These are phyloP conservation scores for Alectura lathami DNA, from an alignment of 2,113 vertebrate genomes.

Conservation along the genomic window DNA sequence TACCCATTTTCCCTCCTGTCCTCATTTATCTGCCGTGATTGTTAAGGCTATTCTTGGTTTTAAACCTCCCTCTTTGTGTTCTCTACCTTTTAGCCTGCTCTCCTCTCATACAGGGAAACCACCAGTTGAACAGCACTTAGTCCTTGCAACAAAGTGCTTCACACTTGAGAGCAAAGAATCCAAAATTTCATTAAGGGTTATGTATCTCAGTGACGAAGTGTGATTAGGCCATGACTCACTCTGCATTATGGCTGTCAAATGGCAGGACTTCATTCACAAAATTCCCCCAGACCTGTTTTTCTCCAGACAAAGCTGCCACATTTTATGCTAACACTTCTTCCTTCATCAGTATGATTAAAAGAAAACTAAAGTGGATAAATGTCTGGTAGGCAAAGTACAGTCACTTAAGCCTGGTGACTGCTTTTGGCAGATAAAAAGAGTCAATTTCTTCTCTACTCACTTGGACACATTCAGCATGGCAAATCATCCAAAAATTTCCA, in stretches of 20 bases:
- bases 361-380: background rate
- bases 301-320: background rate
- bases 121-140: background rate
- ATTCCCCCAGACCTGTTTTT: background rate
- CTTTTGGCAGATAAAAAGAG: background rate
- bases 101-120: background rate
- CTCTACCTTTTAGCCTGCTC: background rate
- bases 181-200: background rate
- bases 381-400: background rate
- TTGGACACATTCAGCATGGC: background rate
- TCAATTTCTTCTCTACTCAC: background rate
- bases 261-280: background rate
- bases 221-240: background rate
- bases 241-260: background rate
- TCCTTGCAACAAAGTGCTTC: background rate
- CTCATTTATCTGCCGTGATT: background rate
- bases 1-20: background rate
- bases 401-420: background rate
- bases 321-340: background rate
- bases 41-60: background rate
- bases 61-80: background rate
- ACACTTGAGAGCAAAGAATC: background rate
- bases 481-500: accelerated
- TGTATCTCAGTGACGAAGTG: background rate
- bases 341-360: background rate